Conservation (phyloP, 2,113 vertebrate genomes). For the human (Homo sapiens) region GRCh38 chr3:5219001-5219500, state of each 20-base stretch:
- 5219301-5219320: neutral
- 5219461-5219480: neutral
- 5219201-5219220: neutral
- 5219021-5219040: neutral
- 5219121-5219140: neutral
- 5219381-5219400: neutral
- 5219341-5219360: neutral
- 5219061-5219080: neutral
- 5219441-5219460: neutral
- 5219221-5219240: neutral
- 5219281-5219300: neutral
- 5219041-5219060: neutral
- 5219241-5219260: neutral
- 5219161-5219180: neutral
- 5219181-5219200: neutral
- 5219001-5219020: neutral
- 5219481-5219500: neutral
- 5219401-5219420: constrained; percentile 38
- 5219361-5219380: neutral
- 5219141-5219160: neutral
- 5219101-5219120: neutral
- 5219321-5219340: neutral
- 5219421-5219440: constrained; percentile 37
- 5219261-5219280: neutral
- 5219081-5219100: fast-evolving